Base-by-base conservation (phyloP, 1,140 invertebrate species). In the Mesaphorura yosii region DNA sequence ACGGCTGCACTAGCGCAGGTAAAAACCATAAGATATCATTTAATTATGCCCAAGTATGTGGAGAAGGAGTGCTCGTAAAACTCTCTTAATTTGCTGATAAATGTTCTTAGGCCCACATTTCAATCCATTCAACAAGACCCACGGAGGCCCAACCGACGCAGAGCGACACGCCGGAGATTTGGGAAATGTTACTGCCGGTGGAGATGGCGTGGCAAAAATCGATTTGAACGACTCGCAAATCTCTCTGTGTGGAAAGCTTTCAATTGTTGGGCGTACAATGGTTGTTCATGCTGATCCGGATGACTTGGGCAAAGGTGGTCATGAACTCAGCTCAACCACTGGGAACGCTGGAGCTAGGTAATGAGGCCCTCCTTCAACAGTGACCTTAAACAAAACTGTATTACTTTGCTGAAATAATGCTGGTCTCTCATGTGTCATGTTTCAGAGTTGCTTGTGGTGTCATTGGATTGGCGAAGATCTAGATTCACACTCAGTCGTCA, bases 321-420 rank as follows among this genome's bases (percentile, higher is more conserved):
- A 96, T 66, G 88, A 94, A 66, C 75, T 93, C 40, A 95, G 91
- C 70, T 84, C 86, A 71, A 87, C 86, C 14, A 98, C 94, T 46
- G 95, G 95, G 27, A 98, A 98, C 73, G 93, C 95, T 59, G 95
- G 95, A 3, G 90, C 81, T 48, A 81, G 95, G n/a, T n/a, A n/a
- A n/a, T n/a, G n/a, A n/a, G n/a, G n/a, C n/a, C n/a, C n/a, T n/a
- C n/a, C n/a, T n/a, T n/a, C n/a, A 62, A n/a, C 10, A 12, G n/a
- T 34, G 31, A 34, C 10, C 10, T 12, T 12, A 12, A 12, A 34
- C 10, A 34, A 34, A 34, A 34, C n/a, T n/a, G n/a, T 10, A 34
- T 34, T n/a, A 34, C 31, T 34, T 12, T 12, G 31, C n/a, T 12
- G 10, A 12, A 34, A 12, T 34, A 34, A 34, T 34, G n/a, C 31